phyloP scores from a whole-genome alignment of 1,140 invertebrate genomes.

The Microplitis demolitor region DNA sequence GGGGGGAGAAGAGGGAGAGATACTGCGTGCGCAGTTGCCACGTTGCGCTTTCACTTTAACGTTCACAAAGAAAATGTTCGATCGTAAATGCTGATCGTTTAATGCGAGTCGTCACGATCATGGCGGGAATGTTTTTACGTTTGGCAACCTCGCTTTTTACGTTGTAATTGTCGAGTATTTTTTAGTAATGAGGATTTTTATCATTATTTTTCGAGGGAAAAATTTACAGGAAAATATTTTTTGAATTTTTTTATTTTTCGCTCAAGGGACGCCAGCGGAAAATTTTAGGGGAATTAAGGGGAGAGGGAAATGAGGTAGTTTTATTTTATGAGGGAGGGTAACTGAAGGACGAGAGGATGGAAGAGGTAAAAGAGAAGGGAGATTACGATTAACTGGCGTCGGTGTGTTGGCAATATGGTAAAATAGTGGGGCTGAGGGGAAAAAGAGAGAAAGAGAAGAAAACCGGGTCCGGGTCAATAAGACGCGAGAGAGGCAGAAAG shows the following conservation, averaged over 20 bases:
- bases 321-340: too few relatives aligned
- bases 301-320: too few relatives aligned
- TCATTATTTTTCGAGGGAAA: too few relatives aligned
- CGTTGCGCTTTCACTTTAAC: conserved; percentile 48
- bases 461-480: conserved; percentile 63
- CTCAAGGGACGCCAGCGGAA: too few relatives aligned
- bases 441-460: conserved; percentile 47
- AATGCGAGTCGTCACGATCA: conserved; percentile 36
- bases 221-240: too few relatives aligned
- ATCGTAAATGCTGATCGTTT: conserved; percentile 44
- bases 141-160: conserved; percentile 35
- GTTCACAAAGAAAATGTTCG: conserved; percentile 58
- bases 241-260: too few relatives aligned
- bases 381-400: too few relatives aligned
- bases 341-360: background rate
- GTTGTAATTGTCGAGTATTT: background rate
- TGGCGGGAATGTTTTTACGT: conserved; percentile 50
- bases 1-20: conserved; percentile 34
- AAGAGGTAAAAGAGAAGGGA: conserved; percentile 23
- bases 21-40: conserved; percentile 46
- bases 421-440: conserved; percentile 16
- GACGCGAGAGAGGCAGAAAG: conserved; percentile 52
- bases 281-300: too few relatives aligned
- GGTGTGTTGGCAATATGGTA: background rate
- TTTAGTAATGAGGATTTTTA: too few relatives aligned